Evolutionary conservation across 2,888 invertebrate genomes (phyloP).

Genomic region (Plemyria rubiginata): DNA sequence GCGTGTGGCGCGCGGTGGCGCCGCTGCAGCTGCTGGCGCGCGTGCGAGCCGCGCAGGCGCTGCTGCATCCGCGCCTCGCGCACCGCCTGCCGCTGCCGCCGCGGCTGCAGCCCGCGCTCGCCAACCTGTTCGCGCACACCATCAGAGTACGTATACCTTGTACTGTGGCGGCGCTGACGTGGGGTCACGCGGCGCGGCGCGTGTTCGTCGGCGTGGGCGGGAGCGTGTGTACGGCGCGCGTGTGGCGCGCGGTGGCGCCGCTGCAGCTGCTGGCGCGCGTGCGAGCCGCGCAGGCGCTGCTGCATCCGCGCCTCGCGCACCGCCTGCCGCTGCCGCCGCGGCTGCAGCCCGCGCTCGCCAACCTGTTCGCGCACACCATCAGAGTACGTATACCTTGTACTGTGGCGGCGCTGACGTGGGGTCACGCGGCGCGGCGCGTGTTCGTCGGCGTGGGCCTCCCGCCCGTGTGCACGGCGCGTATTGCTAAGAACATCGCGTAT

Average conservation of each 20-base stretch:
- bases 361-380: constrained; percentile 96
- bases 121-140: constrained; percentile 96
- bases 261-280: constrained; percentile 94
- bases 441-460: constrained; percentile 94
- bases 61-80: constrained; percentile 90
- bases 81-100: constrained; percentile 94
- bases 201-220: constrained; percentile 94
- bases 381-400: constrained; percentile 85
- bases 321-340: constrained; percentile 94
- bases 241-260: constrained; percentile 95
- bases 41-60: constrained; percentile 90
- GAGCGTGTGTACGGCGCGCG: constrained; percentile 96
- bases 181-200: constrained; percentile 99
- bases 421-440: constrained; percentile 97
- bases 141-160: constrained; percentile 87
- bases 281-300: constrained; percentile 90
- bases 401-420: constrained; percentile 98
- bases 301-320: constrained; percentile 90
- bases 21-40: constrained; percentile 95
- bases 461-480: constrained; percentile 96
- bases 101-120: constrained; percentile 92
- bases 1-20: constrained; percentile 95
- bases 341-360: constrained; percentile 92
- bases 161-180: constrained; percentile 95
- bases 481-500: too few species aligned